Conservation (phyloP, 2,888 invertebrate genomes). For the Stomorhina lunata region DNA sequence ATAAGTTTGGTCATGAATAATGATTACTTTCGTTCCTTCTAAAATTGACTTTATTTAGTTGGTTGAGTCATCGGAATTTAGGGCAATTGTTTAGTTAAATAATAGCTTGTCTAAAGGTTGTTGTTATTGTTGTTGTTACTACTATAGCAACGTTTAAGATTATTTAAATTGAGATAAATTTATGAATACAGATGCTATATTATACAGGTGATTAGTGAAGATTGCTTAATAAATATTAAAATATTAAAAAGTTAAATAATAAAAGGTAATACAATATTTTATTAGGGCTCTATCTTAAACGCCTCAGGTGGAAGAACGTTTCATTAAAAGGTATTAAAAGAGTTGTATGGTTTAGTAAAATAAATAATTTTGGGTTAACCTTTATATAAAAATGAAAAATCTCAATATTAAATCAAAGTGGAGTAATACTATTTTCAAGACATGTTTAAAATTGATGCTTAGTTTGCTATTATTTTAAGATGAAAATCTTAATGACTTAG, state of each 20-base stretch:
- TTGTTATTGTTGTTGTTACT: too few species aligned
- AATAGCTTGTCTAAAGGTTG: too few species aligned
- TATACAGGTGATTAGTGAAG: background rate
- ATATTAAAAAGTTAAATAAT: background rate
- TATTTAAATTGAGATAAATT: background rate
- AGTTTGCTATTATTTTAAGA: too few species aligned
- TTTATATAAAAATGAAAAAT: too few species aligned
- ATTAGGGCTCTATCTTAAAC: background rate
- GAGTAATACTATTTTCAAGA: too few species aligned
- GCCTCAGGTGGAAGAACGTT: too few species aligned
- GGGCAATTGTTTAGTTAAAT: slow-evolving; percentile 41
- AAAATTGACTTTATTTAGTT: slow-evolving; percentile 43
- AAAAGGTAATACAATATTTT: background rate
- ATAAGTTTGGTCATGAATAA: slow-evolving; percentile 61
- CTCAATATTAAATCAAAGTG: too few species aligned
- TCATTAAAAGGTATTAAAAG: too few species aligned
- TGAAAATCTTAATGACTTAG: too few species aligned
- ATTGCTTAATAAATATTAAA: background rate
- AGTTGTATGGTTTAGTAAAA: too few species aligned
- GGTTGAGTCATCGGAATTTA: slow-evolving; percentile 27
- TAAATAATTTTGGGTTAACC: too few species aligned
- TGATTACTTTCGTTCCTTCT: slow-evolving; percentile 48
- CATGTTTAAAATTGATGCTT: too few species aligned
- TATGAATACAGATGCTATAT: background rate
- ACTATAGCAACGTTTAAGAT: background rate